These are phyloP conservation scores for Drosophila borborema DNA, from an alignment of 2,888 invertebrate genomes.

Conservation along the genomic window DNA sequence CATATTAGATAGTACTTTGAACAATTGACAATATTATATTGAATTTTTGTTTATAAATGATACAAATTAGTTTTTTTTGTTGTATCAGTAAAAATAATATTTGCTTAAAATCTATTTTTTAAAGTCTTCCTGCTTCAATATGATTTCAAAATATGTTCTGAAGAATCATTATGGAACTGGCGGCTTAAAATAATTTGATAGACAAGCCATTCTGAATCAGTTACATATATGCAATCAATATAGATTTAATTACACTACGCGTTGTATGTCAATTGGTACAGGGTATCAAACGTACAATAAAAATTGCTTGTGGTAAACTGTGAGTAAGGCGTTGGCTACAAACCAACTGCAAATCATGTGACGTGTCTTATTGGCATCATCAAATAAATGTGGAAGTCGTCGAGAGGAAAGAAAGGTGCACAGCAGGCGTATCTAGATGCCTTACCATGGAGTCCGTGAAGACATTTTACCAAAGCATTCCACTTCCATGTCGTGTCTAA, in stretches of 20 bases:
- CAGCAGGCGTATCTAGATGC: slow-evolving; percentile 24
- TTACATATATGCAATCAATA: not conserved
- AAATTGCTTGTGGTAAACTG: slow-evolving; percentile 15
- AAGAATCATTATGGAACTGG: too few relatives aligned
- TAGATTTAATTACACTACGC: not conserved
- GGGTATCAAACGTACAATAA: slow-evolving; percentile 11
- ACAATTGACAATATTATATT: too few relatives aligned
- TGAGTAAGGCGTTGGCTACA: slow-evolving; percentile 14
- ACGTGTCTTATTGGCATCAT: slow-evolving; percentile 84
- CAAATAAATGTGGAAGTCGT: slow-evolving; percentile 33
- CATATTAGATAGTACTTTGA: not conserved
- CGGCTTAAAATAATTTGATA: not conserved
- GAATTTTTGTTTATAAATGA: too few relatives aligned
- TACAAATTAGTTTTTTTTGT: too few relatives aligned
- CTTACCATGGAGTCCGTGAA: slow-evolving; percentile 16
- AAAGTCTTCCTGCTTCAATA: too few relatives aligned
- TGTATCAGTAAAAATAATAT: too few relatives aligned
- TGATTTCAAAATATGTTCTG: too few relatives aligned
- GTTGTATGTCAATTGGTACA: not conserved
- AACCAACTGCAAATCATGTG: slow-evolving; percentile 59
- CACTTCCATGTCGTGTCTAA: slow-evolving; percentile 32
- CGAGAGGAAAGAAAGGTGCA: not conserved
- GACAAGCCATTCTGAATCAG: not conserved
- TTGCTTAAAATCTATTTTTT: too few relatives aligned
- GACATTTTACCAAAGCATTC: slow-evolving; percentile 15